Evolutionary conservation across 1,140 invertebrate species (phyloP).

Genomic region (Sesamia nonagrioides): DNA sequence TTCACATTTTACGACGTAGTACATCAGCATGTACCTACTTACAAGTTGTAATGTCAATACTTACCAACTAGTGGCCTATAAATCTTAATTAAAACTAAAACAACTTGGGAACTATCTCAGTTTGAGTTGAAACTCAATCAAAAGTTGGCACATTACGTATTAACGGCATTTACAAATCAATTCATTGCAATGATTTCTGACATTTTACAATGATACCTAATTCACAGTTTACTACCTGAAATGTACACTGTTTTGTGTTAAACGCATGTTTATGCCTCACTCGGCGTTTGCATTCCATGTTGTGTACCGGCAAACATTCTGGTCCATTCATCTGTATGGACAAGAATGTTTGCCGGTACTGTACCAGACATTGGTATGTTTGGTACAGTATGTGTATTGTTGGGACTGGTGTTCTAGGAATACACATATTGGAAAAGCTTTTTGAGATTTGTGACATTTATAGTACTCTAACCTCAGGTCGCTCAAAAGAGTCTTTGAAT

Average conservation of each 20-base stretch:
- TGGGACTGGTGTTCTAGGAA: too few species aligned
- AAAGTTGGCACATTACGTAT: slow-evolving; percentile 37
- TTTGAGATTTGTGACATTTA: too few species aligned
- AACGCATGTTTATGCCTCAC: background rate
- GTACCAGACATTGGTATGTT: too few species aligned
- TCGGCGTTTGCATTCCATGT: slow-evolving; percentile 16
- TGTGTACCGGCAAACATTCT: slow-evolving; percentile 6
- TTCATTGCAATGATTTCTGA: slow-evolving; percentile 10
- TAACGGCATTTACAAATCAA: slow-evolving; percentile 11
- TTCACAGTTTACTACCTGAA: slow-evolving; percentile 11
- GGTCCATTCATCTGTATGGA: slow-evolving; percentile 13
- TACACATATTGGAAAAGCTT: too few species aligned
- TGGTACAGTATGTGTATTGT: too few species aligned
- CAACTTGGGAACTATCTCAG: slow-evolving; percentile 41
- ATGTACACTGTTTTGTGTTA: slow-evolving; percentile 7
- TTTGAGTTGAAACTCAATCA: slow-evolving; percentile 38
- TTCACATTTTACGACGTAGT: slow-evolving; percentile 26
- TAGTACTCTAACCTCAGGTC: too few species aligned
- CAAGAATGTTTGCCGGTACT: too few species aligned
- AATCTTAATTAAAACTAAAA: slow-evolving; percentile 47
- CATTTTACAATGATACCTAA: slow-evolving; percentile 1
- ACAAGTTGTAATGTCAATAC: slow-evolving; percentile 35
- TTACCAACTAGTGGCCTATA: slow-evolving; percentile 26
- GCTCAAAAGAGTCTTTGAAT: too few species aligned
- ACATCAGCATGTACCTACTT: slow-evolving; percentile 14